Evolutionary conservation across 2,888 invertebrate species (phyloP).

Genomic region (Athalia circularis): DNA sequence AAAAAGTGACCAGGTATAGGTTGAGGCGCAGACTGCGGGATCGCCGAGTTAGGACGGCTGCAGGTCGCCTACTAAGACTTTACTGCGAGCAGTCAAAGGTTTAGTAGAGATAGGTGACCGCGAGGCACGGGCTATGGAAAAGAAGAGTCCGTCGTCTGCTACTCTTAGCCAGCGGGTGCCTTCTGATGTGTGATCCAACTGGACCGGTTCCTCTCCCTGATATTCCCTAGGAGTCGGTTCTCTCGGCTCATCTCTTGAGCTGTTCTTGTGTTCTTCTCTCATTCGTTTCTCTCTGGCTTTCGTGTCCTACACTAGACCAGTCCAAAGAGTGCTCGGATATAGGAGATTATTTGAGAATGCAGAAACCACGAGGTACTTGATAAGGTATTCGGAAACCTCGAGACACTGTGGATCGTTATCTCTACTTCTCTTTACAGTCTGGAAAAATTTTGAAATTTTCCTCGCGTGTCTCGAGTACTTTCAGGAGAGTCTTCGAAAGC

Average conservation of each 20-base stretch:
- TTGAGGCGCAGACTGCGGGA: neutral
- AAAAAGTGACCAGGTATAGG: conserved; percentile 39
- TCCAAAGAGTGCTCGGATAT: no score
- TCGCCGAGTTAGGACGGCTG: conserved; percentile 48
- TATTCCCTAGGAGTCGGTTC: conserved; percentile 70
- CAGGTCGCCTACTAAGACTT: conserved; percentile 28
- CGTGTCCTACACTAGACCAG: neutral
- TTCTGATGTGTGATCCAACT: conserved; percentile 65
- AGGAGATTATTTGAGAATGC: no score
- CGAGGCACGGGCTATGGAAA: conserved; percentile 8
- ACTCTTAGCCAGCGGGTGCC: conserved; percentile 57
- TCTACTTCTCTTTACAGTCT: no score
- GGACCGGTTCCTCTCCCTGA: conserved; percentile 70
- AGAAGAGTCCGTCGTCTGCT: neutral
- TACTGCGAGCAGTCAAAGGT: conserved; percentile 51
- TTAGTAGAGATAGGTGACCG: conserved; percentile 9
- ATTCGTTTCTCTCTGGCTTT: conserved; percentile 13
- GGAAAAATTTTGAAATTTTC: no score
- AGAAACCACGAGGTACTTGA: no score
- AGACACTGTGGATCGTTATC: no score
- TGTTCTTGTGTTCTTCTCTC: neutral
- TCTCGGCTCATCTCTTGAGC: conserved; percentile 44
- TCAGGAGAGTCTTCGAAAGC: no score
- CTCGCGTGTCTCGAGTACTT: no score
- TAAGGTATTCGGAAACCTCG: no score